A percentile compares a stretch with the other conserved stretches of the same genome.
These are phyloP conservation scores for Fratercula arctica DNA, from an alignment of 2,797 vertebrate genomes.

Conservation along the genomic window DNA sequence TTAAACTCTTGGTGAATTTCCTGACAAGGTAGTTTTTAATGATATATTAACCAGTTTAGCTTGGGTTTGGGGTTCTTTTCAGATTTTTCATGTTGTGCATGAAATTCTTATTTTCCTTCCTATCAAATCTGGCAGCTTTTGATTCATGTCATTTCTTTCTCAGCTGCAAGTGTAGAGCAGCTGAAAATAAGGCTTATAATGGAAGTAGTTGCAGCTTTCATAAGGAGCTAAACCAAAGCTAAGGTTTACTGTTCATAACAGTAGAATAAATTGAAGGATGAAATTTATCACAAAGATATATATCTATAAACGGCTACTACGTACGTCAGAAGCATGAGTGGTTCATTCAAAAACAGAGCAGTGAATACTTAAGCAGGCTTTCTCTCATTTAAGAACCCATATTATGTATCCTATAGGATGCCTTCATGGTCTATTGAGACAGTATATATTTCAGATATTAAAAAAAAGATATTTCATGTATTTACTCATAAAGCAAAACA, in stretches of 20 bases:
- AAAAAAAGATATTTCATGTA: slow-evolving; percentile 15
- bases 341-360: background rate
- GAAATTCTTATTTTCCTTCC: background rate
- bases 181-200: background rate
- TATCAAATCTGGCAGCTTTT: background rate
- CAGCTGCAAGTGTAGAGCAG: background rate
- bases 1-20: background rate
- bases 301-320: background rate
- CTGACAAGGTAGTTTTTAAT: background rate
- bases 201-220: background rate
- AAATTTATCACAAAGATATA: background rate
- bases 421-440: background rate
- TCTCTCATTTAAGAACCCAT: background rate
- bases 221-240: background rate
- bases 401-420: background rate
- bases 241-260: background rate
- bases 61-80: background rate
- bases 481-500: slow-evolving; percentile 28
- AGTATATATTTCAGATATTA: slow-evolving; percentile 17
- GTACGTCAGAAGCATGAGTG: background rate
- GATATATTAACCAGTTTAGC: background rate
- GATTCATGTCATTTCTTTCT: background rate
- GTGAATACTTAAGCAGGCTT: background rate
- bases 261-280: background rate
- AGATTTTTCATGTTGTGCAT: background rate